Evolutionary conservation across 2,888 invertebrate species (phyloP), one percentile per base, ranked within the genome.

Genomic region (Sphaerophoria taeniata): DNA sequence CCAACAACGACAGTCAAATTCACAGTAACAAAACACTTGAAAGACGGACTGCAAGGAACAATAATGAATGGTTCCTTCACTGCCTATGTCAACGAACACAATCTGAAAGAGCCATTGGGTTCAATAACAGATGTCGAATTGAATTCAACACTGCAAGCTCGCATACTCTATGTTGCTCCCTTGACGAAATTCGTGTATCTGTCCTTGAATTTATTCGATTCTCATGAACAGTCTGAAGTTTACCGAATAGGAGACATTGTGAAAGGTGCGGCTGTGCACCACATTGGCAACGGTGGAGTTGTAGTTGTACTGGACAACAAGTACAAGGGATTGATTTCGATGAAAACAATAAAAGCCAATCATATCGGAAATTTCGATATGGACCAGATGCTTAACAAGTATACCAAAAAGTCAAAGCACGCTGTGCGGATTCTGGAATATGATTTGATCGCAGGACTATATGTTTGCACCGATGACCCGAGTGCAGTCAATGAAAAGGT

Each of bases 101-200:
- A 93, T 31, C 75, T 92, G 14, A 88, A 89, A 7, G 89, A 90
- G n/a, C 87, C 92, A 0, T 82, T 90, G 3, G 89, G 91, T 43
- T 88, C 93, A 7, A 90, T 92, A 34, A 90, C 92, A 16, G 90
- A 91, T 51, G 90, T 90, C 67, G 93, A 93, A 3, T 9, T 90
- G 0, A 89, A 90, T 36, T 92, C 94, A 69, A 93, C 92, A 87
- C 91, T 95, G 0, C 89, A 90, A 39, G 95, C 95, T 0, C 93
- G 95, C 33, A 93, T 96, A 4, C 90, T 96, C 4, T 96, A 95
- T 89, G 92, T 94, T 61, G 93, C 95, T 92, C 95, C 96, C 11
- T 92, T 94, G 0, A 93, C 95, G 0, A 96, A 96, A 90, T 93
- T 95, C 0, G 94, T 94, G 0, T 95, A 95, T 89, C 93, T 96